Evolutionary conservation across 2,888 invertebrate genomes (phyloP), one percentile per base, ranked within the genome.

Genomic region (Pyrrhosoma nymphula): DNA sequence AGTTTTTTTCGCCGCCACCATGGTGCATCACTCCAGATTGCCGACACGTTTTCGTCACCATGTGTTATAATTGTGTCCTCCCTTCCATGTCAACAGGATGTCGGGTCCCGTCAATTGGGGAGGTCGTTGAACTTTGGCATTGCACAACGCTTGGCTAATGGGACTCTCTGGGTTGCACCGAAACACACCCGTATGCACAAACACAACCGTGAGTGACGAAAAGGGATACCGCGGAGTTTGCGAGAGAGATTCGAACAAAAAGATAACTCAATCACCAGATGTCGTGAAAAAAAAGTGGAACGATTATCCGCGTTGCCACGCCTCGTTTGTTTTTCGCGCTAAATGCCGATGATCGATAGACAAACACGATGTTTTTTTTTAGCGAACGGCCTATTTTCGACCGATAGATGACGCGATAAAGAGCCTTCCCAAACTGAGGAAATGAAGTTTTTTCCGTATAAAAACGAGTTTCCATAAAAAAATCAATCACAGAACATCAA

Each of bases 71-170:
- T 69, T n/a, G 39, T 47, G 47, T 47, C 69, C 69, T n/a, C 69
- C 14, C 69, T 69, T 26, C 47, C 93, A 93, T 93, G 93, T 93
- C 93, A 93, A 93, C 93, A 93, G 93, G 93, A 93, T 93, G 93
- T 93, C 75, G n/a, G 89, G 47, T 6, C 35, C 82, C 82, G 30
- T 82, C 82, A 89, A n/a, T 26, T 10, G 55, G 55, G 55, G 26
- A 55, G 55, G 89, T 89, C 55, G 89, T 6, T 63, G 63, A 35
- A 69, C 93, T 55, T 69, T 56, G 6, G 20, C 26, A n/a, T 39
- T 47, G 69, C 63, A 30, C 63, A 63, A 93, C 69, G 26, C 39
- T 47, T 4, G 6, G 23, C 26, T 10, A 26, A 8, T 35, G 35
- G 30, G 60, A 20, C 82, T 16, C 82, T 16, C 82, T 26, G 35